phyloP scores from a whole-genome alignment of 92 coral and sea anemone species.

The Isaurus tuberculatus region DNA sequence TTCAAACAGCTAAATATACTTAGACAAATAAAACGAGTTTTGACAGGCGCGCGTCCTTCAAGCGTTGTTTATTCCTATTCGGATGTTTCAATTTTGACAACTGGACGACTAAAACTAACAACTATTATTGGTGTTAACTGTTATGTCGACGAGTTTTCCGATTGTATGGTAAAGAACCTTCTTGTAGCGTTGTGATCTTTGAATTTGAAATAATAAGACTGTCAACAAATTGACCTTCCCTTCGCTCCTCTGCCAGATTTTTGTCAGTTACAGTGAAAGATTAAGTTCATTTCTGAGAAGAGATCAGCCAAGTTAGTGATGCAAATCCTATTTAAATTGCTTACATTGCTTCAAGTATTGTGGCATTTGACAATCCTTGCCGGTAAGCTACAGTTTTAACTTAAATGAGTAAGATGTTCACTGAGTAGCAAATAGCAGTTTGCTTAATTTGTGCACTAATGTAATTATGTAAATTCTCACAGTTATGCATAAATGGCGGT shows the following conservation, averaged over 20 bases:
- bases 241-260: background rate
- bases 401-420: background rate
- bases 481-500: no score
- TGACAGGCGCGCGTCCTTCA: background rate
- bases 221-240: background rate
- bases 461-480: no score
- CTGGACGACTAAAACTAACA: background rate
- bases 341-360: background rate
- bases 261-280: background rate
- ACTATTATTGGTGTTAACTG: slow-evolving; percentile 2
- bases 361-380: background rate
- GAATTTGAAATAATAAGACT: background rate
- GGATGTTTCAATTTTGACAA: background rate
- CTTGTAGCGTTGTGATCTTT: background rate
- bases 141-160: background rate
- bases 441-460: no score
- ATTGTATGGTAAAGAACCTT: background rate
- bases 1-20: slow-evolving; percentile 15
- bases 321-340: background rate
- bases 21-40: background rate
- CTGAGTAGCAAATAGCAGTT: no score
- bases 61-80: background rate
- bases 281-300: background rate
- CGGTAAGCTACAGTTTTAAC: background rate
- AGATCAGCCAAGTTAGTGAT: background rate